Base-by-base conservation (phyloP, 2,888 invertebrate species). In the Orthonychiurus folsomi region DNA sequence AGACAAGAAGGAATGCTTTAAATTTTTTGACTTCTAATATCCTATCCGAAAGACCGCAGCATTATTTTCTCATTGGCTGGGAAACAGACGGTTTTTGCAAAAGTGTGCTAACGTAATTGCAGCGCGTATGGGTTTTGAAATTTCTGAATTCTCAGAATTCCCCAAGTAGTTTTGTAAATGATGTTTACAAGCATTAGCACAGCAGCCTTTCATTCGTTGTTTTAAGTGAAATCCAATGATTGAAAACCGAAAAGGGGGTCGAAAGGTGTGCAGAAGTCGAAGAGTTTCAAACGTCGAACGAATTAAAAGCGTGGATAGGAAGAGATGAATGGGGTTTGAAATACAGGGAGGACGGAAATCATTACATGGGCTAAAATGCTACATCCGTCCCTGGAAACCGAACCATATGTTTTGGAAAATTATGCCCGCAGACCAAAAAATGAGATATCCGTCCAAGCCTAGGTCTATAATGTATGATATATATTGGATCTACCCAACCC, bases 341-440 rank as follows among this genome's bases (percentile, higher is more conserved):
- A 37, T 37, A 15, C 37, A 37, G 37, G 37, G 37, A 52, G 52
- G 24, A 52, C 52, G 52, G 52, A 52, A 52, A 52, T 52, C 52
- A 52, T 52, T 52, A 52, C 52, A 52, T 23, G 24, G 21, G 24
- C 21, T 52, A 52, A 52, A 52, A 52, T 52, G 9, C 24, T 52
- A 52, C 52, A 52, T 52, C 52, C 52, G 52, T 52, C 20, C 52
- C 9, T 52, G 52, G 52, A 52, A 52, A 52, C 24, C n/a, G 52
- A 52, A 52, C 52, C 52, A 52, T 52, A 52, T 52, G 52, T 52
- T 52, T 21, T 52, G 20, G n/a, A 23, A 23, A 52, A 52, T 52
- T 52, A 52, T 52, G n/a, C 37, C 37, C 37, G 37, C 37, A 37
- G 37, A 5, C 15, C 15, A 37, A 37, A 37, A 37, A 37, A 37